phyloP scores from a whole-genome alignment of 2,113 vertebrate genomes.

The Orthonyx spaldingii region DNA sequence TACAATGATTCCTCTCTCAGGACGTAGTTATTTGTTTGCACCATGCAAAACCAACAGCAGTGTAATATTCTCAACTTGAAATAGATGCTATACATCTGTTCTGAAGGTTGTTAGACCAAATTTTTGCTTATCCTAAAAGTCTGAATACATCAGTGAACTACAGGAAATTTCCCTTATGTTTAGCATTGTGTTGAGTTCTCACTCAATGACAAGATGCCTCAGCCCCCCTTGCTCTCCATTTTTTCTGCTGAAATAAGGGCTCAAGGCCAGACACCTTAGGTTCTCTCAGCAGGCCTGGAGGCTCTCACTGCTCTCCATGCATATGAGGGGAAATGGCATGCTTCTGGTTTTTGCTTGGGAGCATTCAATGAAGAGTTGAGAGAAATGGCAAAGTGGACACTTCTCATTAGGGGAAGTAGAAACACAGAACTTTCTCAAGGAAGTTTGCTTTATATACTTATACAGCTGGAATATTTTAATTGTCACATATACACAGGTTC shows the following conservation, averaged over 20 bases:
- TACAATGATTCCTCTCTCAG: not conserved
- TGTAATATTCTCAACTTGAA: not conserved
- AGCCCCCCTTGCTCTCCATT: not conserved
- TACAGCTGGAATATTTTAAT: not conserved
- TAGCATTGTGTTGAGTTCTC: not conserved
- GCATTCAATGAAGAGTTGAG: not conserved
- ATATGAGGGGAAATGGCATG: not conserved
- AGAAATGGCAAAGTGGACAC: not conserved
- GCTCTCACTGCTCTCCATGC: not conserved
- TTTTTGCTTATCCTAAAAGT: slow-evolving; percentile 12
- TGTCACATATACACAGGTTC: not conserved
- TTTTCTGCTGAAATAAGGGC: not conserved
- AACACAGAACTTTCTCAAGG: not conserved
- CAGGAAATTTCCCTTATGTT: not conserved
- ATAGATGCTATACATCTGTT: not conserved
- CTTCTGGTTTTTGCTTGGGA: not conserved
- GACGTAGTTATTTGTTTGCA: not conserved
- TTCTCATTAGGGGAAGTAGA: not conserved
- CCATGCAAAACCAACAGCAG: not conserved
- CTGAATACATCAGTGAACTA: not conserved
- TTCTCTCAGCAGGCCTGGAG: not conserved
- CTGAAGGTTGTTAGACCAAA: not conserved
- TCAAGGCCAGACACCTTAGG: not conserved
- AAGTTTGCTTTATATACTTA: not conserved
- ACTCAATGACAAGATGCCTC: not conserved